Evolutionary conservation across 2,888 invertebrate genomes (phyloP).

Genomic region (Julus scanicus): DNA sequence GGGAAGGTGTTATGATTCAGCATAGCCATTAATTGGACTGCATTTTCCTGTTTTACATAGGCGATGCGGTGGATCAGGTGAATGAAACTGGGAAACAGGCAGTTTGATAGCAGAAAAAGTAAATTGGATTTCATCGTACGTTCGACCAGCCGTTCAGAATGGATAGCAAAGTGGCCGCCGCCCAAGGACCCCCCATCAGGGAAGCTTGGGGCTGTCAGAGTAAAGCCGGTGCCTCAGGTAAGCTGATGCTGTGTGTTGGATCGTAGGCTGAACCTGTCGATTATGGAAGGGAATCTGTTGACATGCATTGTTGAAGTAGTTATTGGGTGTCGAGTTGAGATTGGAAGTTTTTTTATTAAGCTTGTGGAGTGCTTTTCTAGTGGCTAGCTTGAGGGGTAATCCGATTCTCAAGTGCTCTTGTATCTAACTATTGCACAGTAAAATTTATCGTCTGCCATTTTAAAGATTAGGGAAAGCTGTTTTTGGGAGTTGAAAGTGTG

Average conservation of each 20-base stretch:
- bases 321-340: background rate
- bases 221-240: slow-evolving; percentile 25
- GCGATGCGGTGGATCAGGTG: background rate
- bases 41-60: background rate
- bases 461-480: background rate
- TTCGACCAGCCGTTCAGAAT: background rate
- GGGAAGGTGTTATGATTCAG: slow-evolving; percentile 20
- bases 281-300: background rate
- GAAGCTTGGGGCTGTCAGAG: slow-evolving; percentile 55
- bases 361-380: slow-evolving; percentile 17
- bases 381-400: background rate
- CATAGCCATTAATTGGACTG: background rate
- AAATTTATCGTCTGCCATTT: background rate
- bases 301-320: background rate
- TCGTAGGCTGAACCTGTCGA: background rate
- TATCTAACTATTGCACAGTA: background rate
- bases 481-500: background rate
- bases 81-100: background rate
- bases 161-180: slow-evolving; percentile 54
- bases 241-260: background rate
- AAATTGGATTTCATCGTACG: slow-evolving; percentile 6
- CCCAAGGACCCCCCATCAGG: slow-evolving; percentile 26
- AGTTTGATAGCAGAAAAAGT: background rate
- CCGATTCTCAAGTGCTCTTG: background rate
- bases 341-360: background rate